Percentiles rank a stretch among this genome's conserved stretches.
These are phyloP conservation scores for Phrynocephalus forsythii DNA, from an alignment of 2,797 vertebrate species.

Conservation along the genomic window DNA sequence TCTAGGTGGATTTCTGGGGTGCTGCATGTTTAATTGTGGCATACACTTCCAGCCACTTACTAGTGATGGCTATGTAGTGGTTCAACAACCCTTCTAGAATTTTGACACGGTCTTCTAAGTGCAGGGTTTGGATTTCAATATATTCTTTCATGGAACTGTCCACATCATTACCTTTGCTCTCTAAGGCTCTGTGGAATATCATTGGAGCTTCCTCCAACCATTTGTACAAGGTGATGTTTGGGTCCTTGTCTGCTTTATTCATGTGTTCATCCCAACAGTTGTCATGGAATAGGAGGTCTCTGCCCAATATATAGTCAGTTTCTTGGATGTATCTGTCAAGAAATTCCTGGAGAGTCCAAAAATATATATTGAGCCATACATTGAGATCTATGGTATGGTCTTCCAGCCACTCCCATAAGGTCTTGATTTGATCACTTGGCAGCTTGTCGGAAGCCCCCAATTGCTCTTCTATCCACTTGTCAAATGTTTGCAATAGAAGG, in stretches of 20 bases:
- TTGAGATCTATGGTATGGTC: conserved; percentile 40
- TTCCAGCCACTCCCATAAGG: conserved; percentile 57
- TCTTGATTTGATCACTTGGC: conserved; percentile 42
- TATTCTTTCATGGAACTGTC: conserved; percentile 3
- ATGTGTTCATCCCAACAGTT: background rate
- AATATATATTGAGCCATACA: conserved; percentile 2
- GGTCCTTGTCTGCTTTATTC: background rate
- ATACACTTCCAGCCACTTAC: background rate
- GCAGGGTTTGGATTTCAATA: background rate
- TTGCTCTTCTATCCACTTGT: background rate
- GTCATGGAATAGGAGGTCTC: background rate
- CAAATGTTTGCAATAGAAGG: background rate
- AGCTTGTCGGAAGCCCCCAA: conserved; percentile 31
- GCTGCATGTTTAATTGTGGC: background rate
- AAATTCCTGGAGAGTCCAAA: conserved; percentile 6
- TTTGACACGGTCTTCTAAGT: conserved; percentile 48
- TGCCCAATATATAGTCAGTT: background rate
- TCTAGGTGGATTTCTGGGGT: background rate
- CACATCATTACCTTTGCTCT: background rate
- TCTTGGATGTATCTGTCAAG: background rate
- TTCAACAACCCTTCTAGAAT: conserved; percentile 62
- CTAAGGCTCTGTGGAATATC: background rate
- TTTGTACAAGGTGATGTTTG: background rate
- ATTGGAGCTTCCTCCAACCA: background rate
- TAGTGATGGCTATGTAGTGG: conserved; percentile 30